Evolutionary conservation across 2,797 vertebrate species (phyloP), one percentile per base, ranked within the genome.

Genomic region (Falco novaeseelandiae): DNA sequence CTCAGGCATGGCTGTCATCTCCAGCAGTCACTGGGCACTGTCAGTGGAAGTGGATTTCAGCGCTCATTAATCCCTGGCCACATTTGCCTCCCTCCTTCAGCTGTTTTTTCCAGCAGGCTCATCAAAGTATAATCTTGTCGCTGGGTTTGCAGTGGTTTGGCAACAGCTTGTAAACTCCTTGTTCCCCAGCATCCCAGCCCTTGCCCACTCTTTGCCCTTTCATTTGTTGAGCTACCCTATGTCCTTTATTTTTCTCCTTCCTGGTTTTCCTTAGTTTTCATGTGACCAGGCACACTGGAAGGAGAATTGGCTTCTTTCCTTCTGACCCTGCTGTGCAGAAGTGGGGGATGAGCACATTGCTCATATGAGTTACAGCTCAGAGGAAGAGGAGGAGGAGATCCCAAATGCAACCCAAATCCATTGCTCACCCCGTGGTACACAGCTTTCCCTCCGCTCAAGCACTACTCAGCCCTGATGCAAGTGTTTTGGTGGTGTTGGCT

Each of bases 31-130:
- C 71, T 5, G 87, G 92, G 87, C 93, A 80, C 91, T 69, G 83
- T 51, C 88, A 29, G 4, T 42, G 90, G 90, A 89, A 91, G 91
- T 92, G 83, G 74, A 89, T 96, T 93, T 94, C 93, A 86, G 65
- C 0, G 8, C 76, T 96, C 83, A 51, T 93, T 92, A 91, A 95
- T 95, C 90, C 95, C 94, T 62, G 78, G 84, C 92, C 49, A 34
- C 78, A 25, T 69, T 70, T 55, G 65, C 84, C 78, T 87, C 82
- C 74, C 86, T 95, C 84, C 57, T 63, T 83, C 95, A 85, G 90
- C 93, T 95, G 90, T 20, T 95, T 96, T 96, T 96, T 96, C 93
- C 87, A 94, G 95, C 69, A 89, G 57, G 65, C 58, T 79, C 6
- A 3, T 94, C 94, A 95, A 95, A 95, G 87, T 51, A 55, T 26